Percentiles rank a stretch among this genome's conserved stretches.
Conservation (phyloP, 2,797 vertebrate species). For the Megalops cyprinoides region DNA sequence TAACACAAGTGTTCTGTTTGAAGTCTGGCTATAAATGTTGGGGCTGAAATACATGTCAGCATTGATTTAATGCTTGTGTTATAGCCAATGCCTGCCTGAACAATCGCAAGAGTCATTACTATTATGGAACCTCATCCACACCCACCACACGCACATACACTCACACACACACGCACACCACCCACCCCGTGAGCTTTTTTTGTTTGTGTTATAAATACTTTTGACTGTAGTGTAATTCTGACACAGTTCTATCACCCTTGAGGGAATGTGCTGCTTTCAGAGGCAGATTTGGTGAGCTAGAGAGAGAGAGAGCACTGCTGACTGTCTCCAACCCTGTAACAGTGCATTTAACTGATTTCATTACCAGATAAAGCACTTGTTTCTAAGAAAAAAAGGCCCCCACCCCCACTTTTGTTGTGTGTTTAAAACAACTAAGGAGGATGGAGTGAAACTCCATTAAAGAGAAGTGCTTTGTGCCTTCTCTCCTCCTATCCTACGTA, state of each 20-base stretch:
- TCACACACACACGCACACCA: no score
- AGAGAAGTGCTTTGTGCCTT: neutral
- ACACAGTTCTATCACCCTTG: no score
- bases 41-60: neutral
- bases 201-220: no score
- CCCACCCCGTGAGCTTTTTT: no score
- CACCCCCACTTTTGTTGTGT: neutral
- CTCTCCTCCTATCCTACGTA: neutral
- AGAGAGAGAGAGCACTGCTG: no score
- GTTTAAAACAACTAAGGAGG: neutral
- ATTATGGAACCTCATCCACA: neutral
- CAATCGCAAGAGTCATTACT: neutral
- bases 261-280: no score
- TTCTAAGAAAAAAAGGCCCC: no score
- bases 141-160: no score
- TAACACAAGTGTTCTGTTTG: slow-evolving; percentile 1
- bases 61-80: slow-evolving; percentile 8
- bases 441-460: neutral
- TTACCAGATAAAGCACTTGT: no score
- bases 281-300: no score
- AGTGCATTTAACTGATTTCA: neutral
- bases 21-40: slow-evolving; percentile 3
- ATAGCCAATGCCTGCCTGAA: neutral
- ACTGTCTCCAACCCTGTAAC: no score
- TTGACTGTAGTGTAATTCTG: no score